phyloP scores from a whole-genome alignment of 1,140 invertebrate genomes.

The Brachionus angularis region DNA sequence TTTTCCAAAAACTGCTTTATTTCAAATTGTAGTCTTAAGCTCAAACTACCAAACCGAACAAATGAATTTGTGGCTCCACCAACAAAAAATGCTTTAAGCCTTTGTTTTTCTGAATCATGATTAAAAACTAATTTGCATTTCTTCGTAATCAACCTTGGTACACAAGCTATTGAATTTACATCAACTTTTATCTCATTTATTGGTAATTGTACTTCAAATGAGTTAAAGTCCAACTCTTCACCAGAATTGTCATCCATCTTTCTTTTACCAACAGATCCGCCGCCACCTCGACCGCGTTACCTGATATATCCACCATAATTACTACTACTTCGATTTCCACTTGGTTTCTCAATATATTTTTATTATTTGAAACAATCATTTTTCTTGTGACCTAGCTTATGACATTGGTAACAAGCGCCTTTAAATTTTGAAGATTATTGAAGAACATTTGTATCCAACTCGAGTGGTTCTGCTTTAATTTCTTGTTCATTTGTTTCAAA shows the following conservation, averaged over 20 bases:
- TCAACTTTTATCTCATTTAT: constrained; percentile 1
- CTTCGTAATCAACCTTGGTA: background rate
- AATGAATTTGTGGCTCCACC: constrained; percentile 2
- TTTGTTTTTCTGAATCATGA: background rate
- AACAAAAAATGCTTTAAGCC: background rate
- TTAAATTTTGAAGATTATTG: background rate
- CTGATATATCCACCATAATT: background rate
- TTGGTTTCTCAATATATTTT: background rate
- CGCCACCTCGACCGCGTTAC: background rate
- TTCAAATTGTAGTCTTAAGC: background rate
- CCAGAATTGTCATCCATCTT: background rate
- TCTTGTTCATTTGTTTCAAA: background rate
- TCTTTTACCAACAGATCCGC: background rate
- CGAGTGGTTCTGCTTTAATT: background rate
- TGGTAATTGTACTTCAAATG: background rate
- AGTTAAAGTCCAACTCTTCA: background rate
- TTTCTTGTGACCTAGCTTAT: background rate
- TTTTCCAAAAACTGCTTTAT: background rate
- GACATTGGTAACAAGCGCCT: background rate
- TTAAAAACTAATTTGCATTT: background rate
- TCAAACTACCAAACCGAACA: background rate
- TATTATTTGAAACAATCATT: background rate
- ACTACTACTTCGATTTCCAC: background rate
- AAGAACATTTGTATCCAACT: background rate
- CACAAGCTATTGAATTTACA: background rate